Base-by-base conservation (phyloP, 2,113 vertebrate genomes). In the Phoenicopterus ruber region DNA sequence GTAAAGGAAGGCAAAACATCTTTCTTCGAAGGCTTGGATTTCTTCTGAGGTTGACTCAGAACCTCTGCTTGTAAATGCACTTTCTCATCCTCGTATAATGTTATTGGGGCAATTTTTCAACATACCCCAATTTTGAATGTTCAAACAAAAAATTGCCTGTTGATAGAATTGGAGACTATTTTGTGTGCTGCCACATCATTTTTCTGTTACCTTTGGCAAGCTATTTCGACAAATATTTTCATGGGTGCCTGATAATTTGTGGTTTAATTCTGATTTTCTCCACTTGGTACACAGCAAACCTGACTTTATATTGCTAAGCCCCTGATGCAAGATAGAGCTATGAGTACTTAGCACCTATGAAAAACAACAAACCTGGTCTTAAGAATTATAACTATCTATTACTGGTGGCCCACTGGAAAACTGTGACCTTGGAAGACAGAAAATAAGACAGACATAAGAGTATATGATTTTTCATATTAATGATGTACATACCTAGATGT, bases 111-210 rank as follows among this genome's bases (percentile, higher is more conserved):
- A 49, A 8, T 52, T 88, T 70, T 66, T 66, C 3, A 44, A 62
- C 10, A 80, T 57, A n/a, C 7, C 11, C 74, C 6, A 10, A 0
- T 72, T 88, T 42, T 74, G 26, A 66, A 15, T 62, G 16, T 66
- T 84, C 29, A 82, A 31, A 65, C 5, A 61, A 92, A 59, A 92
- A 52, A 20, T 17, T 71, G 44, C 28, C 11, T 12, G 5, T 61
- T 86, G 66, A n/a, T 19, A 20, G 19, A 88, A 73, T 9, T 61
- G 17, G 46, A 70, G 25, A 15, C 14, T 80, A 7, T 61, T 88
- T 52, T 1, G 2, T 59, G 10, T 67, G 52, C 19, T 66, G 58
- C 59, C 25, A 46, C n/a, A 38, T 31, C 0, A 0, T 66, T 58
- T 86, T 77, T 89, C 40, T 70, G 11, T 50, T 78, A 77, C 26